These are phyloP conservation scores for Brassicogethes aeneus DNA, from an alignment of 2,888 invertebrate species.

Conservation along the genomic window DNA sequence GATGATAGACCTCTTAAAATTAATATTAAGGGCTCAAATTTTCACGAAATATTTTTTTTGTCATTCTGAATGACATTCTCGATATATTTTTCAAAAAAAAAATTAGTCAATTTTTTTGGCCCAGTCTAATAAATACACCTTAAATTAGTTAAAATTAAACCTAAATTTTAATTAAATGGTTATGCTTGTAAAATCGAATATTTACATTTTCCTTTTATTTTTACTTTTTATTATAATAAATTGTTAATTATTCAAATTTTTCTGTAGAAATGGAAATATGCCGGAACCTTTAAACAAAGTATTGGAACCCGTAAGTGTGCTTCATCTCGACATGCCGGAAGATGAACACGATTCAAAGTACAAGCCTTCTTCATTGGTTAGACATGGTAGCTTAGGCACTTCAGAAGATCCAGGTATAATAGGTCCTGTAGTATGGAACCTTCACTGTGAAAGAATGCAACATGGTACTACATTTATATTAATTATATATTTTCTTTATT, in stretches of 20 bases:
- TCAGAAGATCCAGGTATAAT: constrained; percentile 69
- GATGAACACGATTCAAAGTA: constrained; percentile 18
- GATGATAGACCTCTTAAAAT: too few relatives aligned
- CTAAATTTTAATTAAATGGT: too few relatives aligned
- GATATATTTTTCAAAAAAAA: too few relatives aligned
- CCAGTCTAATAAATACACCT: too few relatives aligned
- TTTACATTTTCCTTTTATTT: constrained; percentile 2
- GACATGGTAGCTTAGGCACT: constrained; percentile 65
- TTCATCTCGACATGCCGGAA: constrained; percentile 53
- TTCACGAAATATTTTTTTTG: too few relatives aligned
- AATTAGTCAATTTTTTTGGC: too few relatives aligned
- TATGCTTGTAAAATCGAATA: too few relatives aligned
- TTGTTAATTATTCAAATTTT: constrained; percentile 1
- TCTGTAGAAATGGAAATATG: constrained; percentile 50
- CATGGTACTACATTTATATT: constrained; percentile 42
- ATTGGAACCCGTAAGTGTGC: constrained; percentile 68
- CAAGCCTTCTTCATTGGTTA: constrained; percentile 37
- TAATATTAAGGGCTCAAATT: too few relatives aligned
- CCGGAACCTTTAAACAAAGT: constrained; percentile 73
- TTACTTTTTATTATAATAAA: not conserved
- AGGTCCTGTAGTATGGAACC: constrained; percentile 76
- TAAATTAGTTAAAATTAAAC: too few relatives aligned
- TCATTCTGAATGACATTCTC: too few relatives aligned
- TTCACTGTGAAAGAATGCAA: constrained; percentile 61
- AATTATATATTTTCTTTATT: too few relatives aligned